Percentiles rank a stretch among this genome's conserved stretches.
Evolutionary conservation across 2,888 invertebrate genomes (phyloP).

Genomic region (Pseudoips prasinana): DNA sequence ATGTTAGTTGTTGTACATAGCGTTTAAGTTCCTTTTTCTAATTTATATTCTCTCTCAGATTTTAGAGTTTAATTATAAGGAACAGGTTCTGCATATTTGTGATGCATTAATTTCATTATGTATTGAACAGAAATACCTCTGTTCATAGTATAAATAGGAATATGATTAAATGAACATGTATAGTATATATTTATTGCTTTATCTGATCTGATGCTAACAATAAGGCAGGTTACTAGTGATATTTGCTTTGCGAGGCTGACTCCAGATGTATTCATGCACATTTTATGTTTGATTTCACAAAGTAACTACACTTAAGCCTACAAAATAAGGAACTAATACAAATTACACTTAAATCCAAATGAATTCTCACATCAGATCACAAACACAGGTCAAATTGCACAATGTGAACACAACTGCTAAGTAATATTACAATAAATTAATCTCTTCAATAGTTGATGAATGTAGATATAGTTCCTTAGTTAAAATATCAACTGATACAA

Average conservation of each 20-base stretch:
- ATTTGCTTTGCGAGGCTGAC: slow-evolving; percentile 37
- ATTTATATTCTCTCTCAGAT: too few relatives aligned
- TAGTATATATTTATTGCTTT: slow-evolving; percentile 59
- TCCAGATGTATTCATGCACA: slow-evolving; percentile 35
- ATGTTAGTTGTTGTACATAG: too few relatives aligned
- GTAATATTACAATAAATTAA: slow-evolving; percentile 75
- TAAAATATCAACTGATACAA: slow-evolving; percentile 77
- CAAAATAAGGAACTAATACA: slow-evolving; percentile 78
- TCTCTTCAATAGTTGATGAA: slow-evolving; percentile 62
- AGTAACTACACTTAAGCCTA: slow-evolving; percentile 62
- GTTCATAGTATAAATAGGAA: slow-evolving; percentile 30
- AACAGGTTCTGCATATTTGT: too few relatives aligned
- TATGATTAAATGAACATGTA: slow-evolving; percentile 44
- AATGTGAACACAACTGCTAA: slow-evolving; percentile 67
- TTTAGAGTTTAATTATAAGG: too few relatives aligned
- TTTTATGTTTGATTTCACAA: slow-evolving; percentile 45
- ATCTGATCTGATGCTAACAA: slow-evolving; percentile 71
- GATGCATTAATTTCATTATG: too few relatives aligned
- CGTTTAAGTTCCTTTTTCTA: too few relatives aligned
- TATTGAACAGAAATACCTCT: too few relatives aligned
- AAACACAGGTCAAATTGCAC: slow-evolving; percentile 76
- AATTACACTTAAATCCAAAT: slow-evolving; percentile 71
- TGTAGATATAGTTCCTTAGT: slow-evolving; percentile 60
- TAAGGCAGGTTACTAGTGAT: slow-evolving; percentile 48
- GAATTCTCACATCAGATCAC: slow-evolving; percentile 78